Conservation (phyloP, 1,140 invertebrate species). For the Trissolcus basalis region DNA sequence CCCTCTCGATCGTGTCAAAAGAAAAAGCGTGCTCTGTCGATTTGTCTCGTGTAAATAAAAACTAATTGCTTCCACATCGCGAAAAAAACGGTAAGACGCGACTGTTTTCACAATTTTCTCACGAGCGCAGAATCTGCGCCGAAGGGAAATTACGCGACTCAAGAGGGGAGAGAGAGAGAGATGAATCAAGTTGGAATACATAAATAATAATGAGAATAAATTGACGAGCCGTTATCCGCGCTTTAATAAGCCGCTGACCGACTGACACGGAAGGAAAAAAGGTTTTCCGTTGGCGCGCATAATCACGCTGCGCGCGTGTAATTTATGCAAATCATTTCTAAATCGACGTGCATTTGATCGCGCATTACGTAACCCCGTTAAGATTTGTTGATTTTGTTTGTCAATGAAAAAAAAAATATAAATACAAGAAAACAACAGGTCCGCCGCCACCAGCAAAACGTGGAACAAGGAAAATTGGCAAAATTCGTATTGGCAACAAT, state of each 20-base stretch:
- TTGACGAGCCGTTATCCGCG: constrained; percentile 50
- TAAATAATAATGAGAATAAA: constrained; percentile 61
- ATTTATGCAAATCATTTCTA: constrained; percentile 42
- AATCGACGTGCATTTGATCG: constrained; percentile 13
- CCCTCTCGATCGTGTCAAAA: too few species aligned
- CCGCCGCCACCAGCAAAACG: too few species aligned
- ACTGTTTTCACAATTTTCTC: not conserved
- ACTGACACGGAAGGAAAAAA: constrained; percentile 40
- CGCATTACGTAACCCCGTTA: constrained; percentile 7
- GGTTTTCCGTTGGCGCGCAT: constrained; percentile 36
- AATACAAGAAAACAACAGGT: not conserved
- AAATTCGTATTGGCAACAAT: constrained; percentile 7
- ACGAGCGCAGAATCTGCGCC: not conserved
- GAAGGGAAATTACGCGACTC: constrained; percentile 47
- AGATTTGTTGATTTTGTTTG: not conserved
- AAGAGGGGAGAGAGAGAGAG: constrained; percentile 15
- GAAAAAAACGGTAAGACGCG: too few species aligned
- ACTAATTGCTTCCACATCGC: too few species aligned
- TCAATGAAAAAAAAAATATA: not conserved
- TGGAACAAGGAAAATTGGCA: constrained; percentile 12
- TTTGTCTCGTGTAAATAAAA: too few species aligned
- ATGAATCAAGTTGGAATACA: constrained; percentile 55
- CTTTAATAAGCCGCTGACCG: constrained; percentile 58
- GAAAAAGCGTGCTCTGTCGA: too few species aligned
- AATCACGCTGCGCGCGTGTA: constrained; percentile 17